Evolutionary conservation across 92 coral and sea anemone genomes (phyloP).

Genomic region (Palythoa heliodiscus): DNA sequence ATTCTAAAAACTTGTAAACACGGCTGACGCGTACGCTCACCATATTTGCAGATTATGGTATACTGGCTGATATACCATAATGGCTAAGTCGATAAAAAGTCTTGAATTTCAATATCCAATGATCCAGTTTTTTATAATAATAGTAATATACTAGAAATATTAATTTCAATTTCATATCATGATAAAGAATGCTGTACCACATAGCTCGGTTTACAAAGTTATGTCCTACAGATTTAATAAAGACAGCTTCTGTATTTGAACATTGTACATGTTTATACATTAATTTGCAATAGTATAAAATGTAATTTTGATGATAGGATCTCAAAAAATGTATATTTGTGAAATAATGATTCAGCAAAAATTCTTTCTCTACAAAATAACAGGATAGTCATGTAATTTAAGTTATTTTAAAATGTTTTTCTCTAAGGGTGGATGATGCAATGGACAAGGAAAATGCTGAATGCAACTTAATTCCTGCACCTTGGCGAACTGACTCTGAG

Average conservation of each 20-base stretch:
- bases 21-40: too few relatives aligned
- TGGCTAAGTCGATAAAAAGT: too few relatives aligned
- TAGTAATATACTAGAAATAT: too few relatives aligned
- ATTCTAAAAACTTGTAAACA: too few relatives aligned
- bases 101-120: too few relatives aligned
- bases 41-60: too few relatives aligned
- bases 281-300: background rate
- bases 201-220: too few relatives aligned
- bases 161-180: too few relatives aligned
- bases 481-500: constrained; percentile 39
- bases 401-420: background rate
- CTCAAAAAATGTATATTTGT: constrained; percentile 2
- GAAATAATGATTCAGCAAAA: constrained; percentile 13
- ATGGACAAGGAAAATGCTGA: constrained; percentile 36
- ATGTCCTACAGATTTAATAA: background rate
- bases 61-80: too few relatives aligned
- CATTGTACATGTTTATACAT: background rate
- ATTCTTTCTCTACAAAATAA: background rate
- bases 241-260: background rate
- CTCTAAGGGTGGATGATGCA: constrained; percentile 16
- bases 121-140: too few relatives aligned
- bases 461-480: constrained; percentile 44
- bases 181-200: too few relatives aligned
- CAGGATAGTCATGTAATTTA: background rate
- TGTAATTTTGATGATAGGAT: constrained; percentile 16